These are phyloP conservation scores for Ligdia adustata DNA, from an alignment of 2,888 invertebrate species.

Conservation along the genomic window DNA sequence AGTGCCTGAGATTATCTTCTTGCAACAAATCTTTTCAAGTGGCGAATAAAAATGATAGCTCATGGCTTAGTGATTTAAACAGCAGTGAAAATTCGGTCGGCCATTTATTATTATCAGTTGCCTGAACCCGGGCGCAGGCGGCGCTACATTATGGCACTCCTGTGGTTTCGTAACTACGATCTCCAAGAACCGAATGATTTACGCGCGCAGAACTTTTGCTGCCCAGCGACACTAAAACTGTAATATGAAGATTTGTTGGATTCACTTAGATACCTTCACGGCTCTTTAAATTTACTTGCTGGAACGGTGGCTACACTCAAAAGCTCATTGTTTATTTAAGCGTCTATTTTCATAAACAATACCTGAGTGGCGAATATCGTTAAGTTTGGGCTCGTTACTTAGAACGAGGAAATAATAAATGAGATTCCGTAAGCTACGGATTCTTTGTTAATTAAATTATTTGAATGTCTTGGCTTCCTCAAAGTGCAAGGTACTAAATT, in stretches of 20 bases:
- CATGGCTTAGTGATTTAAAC: conserved; percentile 45
- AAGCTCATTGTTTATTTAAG: conserved; percentile 10
- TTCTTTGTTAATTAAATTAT: conserved; percentile 70
- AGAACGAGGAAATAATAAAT: conserved; percentile 51
- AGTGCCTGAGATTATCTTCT: conserved; percentile 19
- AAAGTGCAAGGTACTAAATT: conserved; percentile 65
- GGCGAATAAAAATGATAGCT: conserved; percentile 22
- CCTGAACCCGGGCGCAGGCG: conserved; percentile 42
- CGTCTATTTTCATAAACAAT: conserved; percentile 11
- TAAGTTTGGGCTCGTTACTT: conserved; percentile 43
- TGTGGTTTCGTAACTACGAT: conserved; percentile 61
- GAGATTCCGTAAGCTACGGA: conserved; percentile 48
- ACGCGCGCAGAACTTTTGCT: conserved; percentile 51
- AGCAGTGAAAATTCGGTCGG: conserved; percentile 49
- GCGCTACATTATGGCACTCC: conserved; percentile 58
- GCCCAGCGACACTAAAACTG: conserved; percentile 46
- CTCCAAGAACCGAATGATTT: conserved; percentile 60
- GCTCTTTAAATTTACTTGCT: conserved; percentile 3
- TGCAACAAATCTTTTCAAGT: conserved; percentile 22
- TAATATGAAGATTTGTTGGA: conserved; percentile 53
- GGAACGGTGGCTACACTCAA: conserved; percentile 2
- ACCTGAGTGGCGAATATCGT: conserved; percentile 19
- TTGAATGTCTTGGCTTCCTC: conserved; percentile 60
- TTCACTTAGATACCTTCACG: conserved; percentile 35
- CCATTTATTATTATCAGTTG: conserved; percentile 64